phyloP scores from a whole-genome alignment of 2,888 invertebrate species.

The Hipparchia sbordonii region DNA sequence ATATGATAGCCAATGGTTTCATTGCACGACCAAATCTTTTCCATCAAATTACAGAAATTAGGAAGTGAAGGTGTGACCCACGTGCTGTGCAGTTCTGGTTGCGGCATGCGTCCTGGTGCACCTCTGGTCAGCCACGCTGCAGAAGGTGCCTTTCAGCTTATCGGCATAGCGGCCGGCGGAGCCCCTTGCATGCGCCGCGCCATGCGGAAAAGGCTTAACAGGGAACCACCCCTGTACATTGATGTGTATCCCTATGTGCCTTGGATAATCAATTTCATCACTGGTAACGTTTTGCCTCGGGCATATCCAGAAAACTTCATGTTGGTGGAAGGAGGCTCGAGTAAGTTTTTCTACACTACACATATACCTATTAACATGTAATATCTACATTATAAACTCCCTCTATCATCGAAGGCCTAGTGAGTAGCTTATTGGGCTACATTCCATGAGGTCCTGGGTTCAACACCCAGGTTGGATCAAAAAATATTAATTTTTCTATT shows the following conservation, averaged over 20 bases:
- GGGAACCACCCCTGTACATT: constrained; percentile 66
- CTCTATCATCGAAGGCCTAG: too few relatives aligned
- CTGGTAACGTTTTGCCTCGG: constrained; percentile 61
- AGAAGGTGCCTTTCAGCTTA: constrained; percentile 63
- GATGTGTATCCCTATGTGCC: constrained; percentile 68
- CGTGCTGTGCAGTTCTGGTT: constrained; percentile 68
- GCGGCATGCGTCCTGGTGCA: constrained; percentile 66
- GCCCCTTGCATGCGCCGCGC: constrained; percentile 55
- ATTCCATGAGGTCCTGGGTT: too few relatives aligned
- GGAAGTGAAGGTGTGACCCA: constrained; percentile 65
- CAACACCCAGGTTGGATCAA: too few relatives aligned
- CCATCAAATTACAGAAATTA: constrained; percentile 51
- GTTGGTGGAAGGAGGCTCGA: constrained; percentile 52
- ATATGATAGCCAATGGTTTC: too few relatives aligned
- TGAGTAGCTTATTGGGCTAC: too few relatives aligned
- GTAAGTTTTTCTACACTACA: constrained; percentile 44
- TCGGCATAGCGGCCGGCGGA: constrained; percentile 64
- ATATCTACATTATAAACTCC: too few relatives aligned
- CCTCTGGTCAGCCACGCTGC: constrained; percentile 63
- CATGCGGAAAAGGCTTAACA: constrained; percentile 61
- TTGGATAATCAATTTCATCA: constrained; percentile 69
- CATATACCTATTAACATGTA: neutral
- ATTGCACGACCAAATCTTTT: neutral
- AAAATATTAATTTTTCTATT: too few relatives aligned
- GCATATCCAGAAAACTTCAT: constrained; percentile 62